A percentile compares a stretch with the other conserved stretches of the same genome.
Conservation (phyloP, 1,140 invertebrate genomes). For the Tetragonula clypearis region DNA sequence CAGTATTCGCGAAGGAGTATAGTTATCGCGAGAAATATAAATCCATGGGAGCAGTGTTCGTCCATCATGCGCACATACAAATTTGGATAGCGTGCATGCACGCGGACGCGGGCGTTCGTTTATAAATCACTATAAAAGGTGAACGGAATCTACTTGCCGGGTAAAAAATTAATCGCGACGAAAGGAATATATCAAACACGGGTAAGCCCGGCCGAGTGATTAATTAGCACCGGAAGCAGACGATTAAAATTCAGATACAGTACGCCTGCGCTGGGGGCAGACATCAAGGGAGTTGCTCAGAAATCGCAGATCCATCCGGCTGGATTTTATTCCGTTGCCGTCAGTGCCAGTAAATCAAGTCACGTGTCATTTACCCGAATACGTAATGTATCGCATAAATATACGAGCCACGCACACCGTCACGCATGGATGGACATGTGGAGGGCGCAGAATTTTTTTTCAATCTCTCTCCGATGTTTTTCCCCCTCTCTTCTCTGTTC, state of each 20-base stretch:
- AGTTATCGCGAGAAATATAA: conserved; percentile 4
- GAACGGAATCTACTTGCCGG: conserved; percentile 19
- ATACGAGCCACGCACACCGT: conserved; percentile 72
- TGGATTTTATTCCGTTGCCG: conserved; percentile 75
- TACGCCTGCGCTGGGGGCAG: conserved; percentile 44
- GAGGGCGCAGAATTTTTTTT: conserved; percentile 62
- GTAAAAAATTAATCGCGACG: conserved; percentile 57
- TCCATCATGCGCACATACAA: conserved; percentile 24
- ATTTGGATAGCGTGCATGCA: not conserved
- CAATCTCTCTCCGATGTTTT: conserved; percentile 22
- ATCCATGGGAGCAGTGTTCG: not conserved
- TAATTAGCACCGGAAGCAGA: conserved; percentile 65
- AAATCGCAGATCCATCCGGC: conserved; percentile 74
- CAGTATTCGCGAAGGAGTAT: not conserved
- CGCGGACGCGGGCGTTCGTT: not conserved
- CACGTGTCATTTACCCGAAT: conserved; percentile 80
- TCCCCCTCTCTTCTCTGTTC: not conserved
- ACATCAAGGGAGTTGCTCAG: conserved; percentile 65
- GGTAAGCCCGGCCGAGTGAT: conserved; percentile 50
- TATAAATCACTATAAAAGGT: conserved; percentile 33
- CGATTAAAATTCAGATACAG: conserved; percentile 66
- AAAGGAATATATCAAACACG: conserved; percentile 45
- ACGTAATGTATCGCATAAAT: conserved; percentile 80
- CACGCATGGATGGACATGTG: conserved; percentile 65
- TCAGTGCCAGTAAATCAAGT: conserved; percentile 78